Base-by-base conservation (phyloP, 2,113 vertebrate species). In the Cephalopholis sonnerati region DNA sequence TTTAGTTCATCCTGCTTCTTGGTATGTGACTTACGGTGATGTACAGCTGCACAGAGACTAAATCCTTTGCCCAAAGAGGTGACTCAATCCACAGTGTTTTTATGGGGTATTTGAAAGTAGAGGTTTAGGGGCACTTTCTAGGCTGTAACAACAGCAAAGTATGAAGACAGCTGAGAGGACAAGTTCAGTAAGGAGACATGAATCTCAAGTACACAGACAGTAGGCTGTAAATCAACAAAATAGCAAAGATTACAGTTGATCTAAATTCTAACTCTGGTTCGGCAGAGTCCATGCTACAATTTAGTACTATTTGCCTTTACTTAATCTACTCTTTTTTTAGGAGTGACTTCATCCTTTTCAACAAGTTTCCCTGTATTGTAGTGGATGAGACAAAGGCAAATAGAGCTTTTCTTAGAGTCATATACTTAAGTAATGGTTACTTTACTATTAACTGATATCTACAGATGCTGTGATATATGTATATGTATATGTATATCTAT, bases 1-100 rank as follows among this genome's bases (percentile, higher is more conserved):
- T 12, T 61, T 46, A 24, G 57, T 48, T 79, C 27, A 18, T 59
- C 18, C 25, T 83, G 20, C 61, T 16, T 24, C 53, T 77, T 46
- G 46, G n/a, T 59, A 1, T 73, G 61, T 36, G 51, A 58, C 41
- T 10, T 25, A 25, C 29, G 53, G 36, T 54, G 20, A 75, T 36
- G 15, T 39, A 58, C 24, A 75, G 46, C 71, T 32, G 71, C 10
- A 18, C 36, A 22, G 57, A 62, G 46, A 44, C 29, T 7, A 44
- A 11, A 70, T 16, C 32, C 6, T 7, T 36, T 5, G 32, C 6
- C 32, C 32, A 36, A 36, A 36, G 32, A 36, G 32, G 66, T 39
- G 4, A 36, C 29, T 12, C 10, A 11, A 59, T 48, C 55, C 24
- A 61, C 41, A 44, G 15, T 51, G 6, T 66, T 12, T 9, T 22